These are phyloP conservation scores for Orchesella cincta DNA, from an alignment of 1,140 invertebrate genomes.

Conservation along the genomic window DNA sequence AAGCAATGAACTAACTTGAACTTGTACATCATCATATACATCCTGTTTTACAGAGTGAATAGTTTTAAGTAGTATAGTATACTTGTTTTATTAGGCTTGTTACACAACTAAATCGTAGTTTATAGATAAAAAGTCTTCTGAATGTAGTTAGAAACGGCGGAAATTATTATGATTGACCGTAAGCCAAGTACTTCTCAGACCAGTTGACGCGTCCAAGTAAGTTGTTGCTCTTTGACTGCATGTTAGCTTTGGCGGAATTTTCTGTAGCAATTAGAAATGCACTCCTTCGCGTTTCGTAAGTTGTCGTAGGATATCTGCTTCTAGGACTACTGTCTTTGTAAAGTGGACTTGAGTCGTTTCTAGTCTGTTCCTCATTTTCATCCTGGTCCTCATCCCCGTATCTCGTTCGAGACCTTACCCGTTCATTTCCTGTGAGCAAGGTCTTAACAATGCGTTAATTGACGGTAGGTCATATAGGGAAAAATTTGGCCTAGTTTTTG, in stretches of 20 bases:
- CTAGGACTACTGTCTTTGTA: conserved; percentile 17
- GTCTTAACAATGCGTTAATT: neutral
- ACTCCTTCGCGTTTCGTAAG: conserved; percentile 43
- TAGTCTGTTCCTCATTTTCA: neutral
- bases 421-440: neutral
- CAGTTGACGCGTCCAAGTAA: conserved; percentile 46
- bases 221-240: conserved; percentile 26
- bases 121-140: too few relatives aligned
- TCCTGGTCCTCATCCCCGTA: neutral
- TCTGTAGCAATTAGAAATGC: conserved; percentile 38
- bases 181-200: conserved; percentile 49
- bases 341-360: neutral
- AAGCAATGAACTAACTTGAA: too few relatives aligned
- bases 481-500: neutral
- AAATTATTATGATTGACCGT: conserved; percentile 48
- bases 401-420: neutral
- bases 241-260: conserved; percentile 22
- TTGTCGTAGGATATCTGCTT: conserved; percentile 40
- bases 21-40: too few relatives aligned
- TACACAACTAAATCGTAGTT: too few relatives aligned
- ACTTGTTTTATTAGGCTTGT: too few relatives aligned
- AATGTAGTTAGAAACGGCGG: too few relatives aligned
- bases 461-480: neutral
- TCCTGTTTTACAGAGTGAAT: too few relatives aligned
- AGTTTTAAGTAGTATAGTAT: too few relatives aligned